Base-by-base conservation (phyloP, 2,797 vertebrate species). In the Megaceryle alcyon region DNA sequence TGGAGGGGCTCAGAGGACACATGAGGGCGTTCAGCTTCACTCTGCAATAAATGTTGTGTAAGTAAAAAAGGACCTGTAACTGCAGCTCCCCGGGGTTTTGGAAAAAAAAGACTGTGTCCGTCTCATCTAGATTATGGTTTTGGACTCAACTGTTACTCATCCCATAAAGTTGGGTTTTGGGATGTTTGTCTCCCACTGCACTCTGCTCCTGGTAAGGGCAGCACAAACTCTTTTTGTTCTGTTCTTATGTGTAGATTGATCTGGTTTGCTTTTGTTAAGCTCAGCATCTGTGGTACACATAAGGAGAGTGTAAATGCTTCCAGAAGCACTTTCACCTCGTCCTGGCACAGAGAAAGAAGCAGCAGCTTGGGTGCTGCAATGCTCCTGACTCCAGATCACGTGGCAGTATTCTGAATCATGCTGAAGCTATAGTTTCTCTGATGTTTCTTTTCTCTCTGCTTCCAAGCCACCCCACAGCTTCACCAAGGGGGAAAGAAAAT, bases 131-230 rank as follows among this genome's bases (percentile, higher is more conserved):
- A 49, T 43, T 29, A 43, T 29, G n/a, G 23, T 37, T 53, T 68
- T 68, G 0, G 2, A 49, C 44, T 59, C 20, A 16, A 7, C 15
- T 72, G 26, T 79, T 79, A n/a, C 16, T 88, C 28, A 22, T 4
- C 2, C 31, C 75, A 10, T 69, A 44, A 88, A 69, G 7, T 23
- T 60, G 5, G 4, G 0, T 1, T 33, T 71, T 26, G 23, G 25
- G 6, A 9, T 35, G 29, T 31, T 54, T 43, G 12, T 1, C 0
- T 4, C 33, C 14, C 4, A 12, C 37, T 46, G 26, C 28, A 51
- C n/a, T 60, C 57, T 72, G 14, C n/a, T 69, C 12, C 37, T n/a
- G 37, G 15, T 56, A 80, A 72, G 20, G 18, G 44, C 29, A 64
- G 20, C 1, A 4, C 33, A 64, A 80, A 56, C 72, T 59, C 14